Conservation (phyloP, 1,140 invertebrate species). For the Teleopsis dalmanni region DNA sequence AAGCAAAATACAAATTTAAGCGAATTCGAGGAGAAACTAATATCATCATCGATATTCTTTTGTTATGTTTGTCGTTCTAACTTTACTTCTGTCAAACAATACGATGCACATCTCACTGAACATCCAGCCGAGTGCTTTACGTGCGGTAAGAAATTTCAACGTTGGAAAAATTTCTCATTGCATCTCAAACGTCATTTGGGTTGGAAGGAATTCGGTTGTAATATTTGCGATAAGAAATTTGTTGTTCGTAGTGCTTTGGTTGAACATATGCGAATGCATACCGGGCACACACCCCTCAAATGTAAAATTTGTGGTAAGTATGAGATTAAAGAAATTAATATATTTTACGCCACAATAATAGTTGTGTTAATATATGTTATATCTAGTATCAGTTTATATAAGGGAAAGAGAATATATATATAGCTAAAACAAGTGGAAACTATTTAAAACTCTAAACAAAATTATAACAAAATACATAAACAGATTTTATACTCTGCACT, state of each 20-base stretch:
- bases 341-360: no score
- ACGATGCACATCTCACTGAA: slow-evolving; percentile 62
- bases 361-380: no score
- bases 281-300: slow-evolving; percentile 70
- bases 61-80: slow-evolving; percentile 53
- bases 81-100: slow-evolving; percentile 46
- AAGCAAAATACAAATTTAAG: slow-evolving; percentile 34
- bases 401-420: no score
- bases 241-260: slow-evolving; percentile 67
- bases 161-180: slow-evolving; percentile 61
- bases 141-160: slow-evolving; percentile 70
- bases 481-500: no score
- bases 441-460: no score
- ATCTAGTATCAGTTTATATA: no score
- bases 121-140: slow-evolving; percentile 72
- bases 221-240: slow-evolving; percentile 73
- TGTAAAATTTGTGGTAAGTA: slow-evolving; percentile 66
- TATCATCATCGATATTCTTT: slow-evolving; percentile 40
- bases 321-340: no score
- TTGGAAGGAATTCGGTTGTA: slow-evolving; percentile 57
- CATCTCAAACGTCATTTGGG: slow-evolving; percentile 72
- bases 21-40: slow-evolving; percentile 35
- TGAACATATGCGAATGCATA: slow-evolving; percentile 75
- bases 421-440: no score
- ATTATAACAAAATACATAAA: no score